phyloP scores from a whole-genome alignment of 2,113 vertebrate genomes.

The Mustela nigripes region DNA sequence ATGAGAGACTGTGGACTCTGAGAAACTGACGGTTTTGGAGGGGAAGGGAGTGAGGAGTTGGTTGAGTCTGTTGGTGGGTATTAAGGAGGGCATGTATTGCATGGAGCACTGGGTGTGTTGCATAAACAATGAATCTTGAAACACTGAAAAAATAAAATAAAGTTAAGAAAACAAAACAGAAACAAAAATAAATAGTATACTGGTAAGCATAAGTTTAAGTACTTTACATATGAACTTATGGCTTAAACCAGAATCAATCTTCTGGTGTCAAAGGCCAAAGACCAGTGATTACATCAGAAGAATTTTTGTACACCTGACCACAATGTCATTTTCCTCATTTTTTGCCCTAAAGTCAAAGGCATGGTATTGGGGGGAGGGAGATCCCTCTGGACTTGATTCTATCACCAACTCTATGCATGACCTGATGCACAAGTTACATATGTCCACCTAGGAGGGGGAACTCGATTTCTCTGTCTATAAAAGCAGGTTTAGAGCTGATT shows the following conservation, averaged over 20 bases:
- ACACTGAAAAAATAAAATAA: too few species aligned
- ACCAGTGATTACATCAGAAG: not conserved
- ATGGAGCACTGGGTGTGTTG: too few species aligned
- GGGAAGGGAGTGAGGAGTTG: too few species aligned
- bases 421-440: not conserved
- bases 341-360: not conserved
- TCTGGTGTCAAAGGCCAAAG: not conserved
- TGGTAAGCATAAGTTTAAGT: not conserved
- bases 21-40: too few species aligned
- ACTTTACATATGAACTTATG: conserved; percentile 23
- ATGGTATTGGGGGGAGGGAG: not conserved
- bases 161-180: too few species aligned
- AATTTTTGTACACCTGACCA: not conserved
- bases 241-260: not conserved
- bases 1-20: too few species aligned
- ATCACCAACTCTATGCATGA: not conserved
- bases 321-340: not conserved
- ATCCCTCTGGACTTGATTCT: not conserved
- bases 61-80: too few species aligned
- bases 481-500: not conserved
- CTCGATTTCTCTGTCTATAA: not conserved
- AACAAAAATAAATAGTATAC: not conserved
- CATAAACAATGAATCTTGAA: too few species aligned
- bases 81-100: too few species aligned
- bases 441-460: not conserved